Base-by-base conservation (phyloP, 2,888 invertebrate genomes). In the Drosophila setosimentum region DNA sequence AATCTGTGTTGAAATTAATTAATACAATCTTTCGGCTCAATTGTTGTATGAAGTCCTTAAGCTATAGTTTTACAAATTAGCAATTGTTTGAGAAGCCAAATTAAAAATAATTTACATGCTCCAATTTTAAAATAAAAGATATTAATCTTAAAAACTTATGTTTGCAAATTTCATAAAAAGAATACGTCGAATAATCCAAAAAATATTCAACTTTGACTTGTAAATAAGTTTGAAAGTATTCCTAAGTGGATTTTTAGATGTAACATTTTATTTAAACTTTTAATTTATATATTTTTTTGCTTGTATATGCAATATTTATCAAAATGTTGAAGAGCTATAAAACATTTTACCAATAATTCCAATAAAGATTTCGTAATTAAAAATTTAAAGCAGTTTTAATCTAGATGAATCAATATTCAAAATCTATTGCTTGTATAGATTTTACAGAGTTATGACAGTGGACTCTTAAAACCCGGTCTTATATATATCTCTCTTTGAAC, bases 221-320 rank as follows among this genome's bases (percentile, higher is more conserved):
- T 6, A 13, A 21, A 21, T 13, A 13, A 13, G 2, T 21, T 42
- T 42, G n/a, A 40, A 40, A 40, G 13, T 2, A 16, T 35, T 35
- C 1, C 3, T 3, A 40, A 10, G n/a, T n/a, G 4, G 4, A n/a
- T 42, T 40, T 40, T n/a, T n/a, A 0, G 5, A 11, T 2, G 2
- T 5, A n/a, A 0, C 1, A 11, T 37, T 11, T n/a, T 11, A 18
- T n/a, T n/a, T 37, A 0, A n/a, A 4, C 10, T n/a, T 2, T 11
- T 42, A 2, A n/a, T n/a, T 42, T 42, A n/a, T 11, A 2, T 40
- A 40, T 6, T 40, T 8, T 8, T 4, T 42, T 42, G 10, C 4
- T 42, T 42, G 6, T n/a, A 1, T 11, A 6, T 21, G n/a, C 6
- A n/a, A 6, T 5, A 42, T 1, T 42, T 11, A 5, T 40, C n/a